phyloP scores from a whole-genome alignment of 2,888 invertebrate species.

The Rhogogaster chlorosoma region DNA sequence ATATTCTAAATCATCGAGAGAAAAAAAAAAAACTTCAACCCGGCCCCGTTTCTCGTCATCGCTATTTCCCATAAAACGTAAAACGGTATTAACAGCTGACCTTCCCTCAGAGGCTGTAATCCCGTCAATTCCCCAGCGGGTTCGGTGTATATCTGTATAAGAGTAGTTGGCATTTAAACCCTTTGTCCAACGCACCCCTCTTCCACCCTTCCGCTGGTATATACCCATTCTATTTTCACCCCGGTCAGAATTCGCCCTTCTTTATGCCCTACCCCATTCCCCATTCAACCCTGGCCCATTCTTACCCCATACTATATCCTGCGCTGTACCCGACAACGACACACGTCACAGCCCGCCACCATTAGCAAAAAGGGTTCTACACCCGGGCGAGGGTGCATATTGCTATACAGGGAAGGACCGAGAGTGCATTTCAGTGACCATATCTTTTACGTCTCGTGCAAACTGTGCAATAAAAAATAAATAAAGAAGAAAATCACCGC shows the following conservation, averaged over 20 bases:
- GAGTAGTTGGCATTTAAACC: slow-evolving; percentile 48
- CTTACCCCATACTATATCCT: background rate
- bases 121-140: slow-evolving; percentile 8
- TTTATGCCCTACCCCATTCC: slow-evolving; percentile 18
- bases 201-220: background rate
- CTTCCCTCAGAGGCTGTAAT: background rate
- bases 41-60: background rate
- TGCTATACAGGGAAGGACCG: background rate
- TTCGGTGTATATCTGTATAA: background rate
- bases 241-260: slow-evolving; percentile 49
- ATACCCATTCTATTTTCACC: slow-evolving; percentile 35
- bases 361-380: slow-evolving; percentile 40
- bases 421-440: background rate
- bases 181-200: slow-evolving; percentile 30
- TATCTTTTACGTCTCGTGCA: background rate
- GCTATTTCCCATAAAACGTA: background rate
- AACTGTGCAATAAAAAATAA: background rate
- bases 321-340: background rate
- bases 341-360: slow-evolving; percentile 31
- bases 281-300: background rate
- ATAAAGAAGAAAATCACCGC: background rate
- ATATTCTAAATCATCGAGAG: no score
- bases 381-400: background rate
- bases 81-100: slow-evolving; percentile 37
- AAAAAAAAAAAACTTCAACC: no score